Conservation (phyloP, 2,888 invertebrate species). For the Calliphora vomitoria region DNA sequence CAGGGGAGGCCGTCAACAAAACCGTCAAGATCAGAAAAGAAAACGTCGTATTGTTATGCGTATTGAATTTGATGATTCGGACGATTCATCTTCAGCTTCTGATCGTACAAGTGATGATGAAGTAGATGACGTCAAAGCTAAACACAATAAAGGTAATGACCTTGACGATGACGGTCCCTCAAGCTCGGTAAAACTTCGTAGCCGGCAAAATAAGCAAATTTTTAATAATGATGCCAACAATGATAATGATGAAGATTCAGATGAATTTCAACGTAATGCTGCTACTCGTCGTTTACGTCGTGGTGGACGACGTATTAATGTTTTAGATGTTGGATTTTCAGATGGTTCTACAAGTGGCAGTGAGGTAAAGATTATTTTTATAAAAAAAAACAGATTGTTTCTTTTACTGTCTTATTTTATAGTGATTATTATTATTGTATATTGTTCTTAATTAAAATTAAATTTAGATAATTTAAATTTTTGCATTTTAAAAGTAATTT, state of each 20-base stretch:
- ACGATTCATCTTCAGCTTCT: constrained; percentile 75
- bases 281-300: constrained; percentile 68
- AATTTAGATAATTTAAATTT: too few relatives aligned
- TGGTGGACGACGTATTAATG: constrained; percentile 74
- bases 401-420: background rate
- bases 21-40: constrained; percentile 73
- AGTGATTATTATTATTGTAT: too few relatives aligned
- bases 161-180: constrained; percentile 76
- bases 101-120: constrained; percentile 71
- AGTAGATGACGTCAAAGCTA: constrained; percentile 62
- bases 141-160: constrained; percentile 63
- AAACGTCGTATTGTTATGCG: constrained; percentile 84
- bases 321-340: constrained; percentile 70
- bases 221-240: constrained; percentile 21
- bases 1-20: constrained; percentile 72
- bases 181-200: constrained; percentile 72
- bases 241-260: constrained; percentile 68
- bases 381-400: constrained; percentile 6
- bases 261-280: constrained; percentile 74
- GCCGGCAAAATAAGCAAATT: constrained; percentile 60
- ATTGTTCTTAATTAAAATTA: too few relatives aligned
- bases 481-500: background rate
- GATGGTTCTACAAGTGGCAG: constrained; percentile 79
- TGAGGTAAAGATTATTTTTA: constrained; percentile 80
- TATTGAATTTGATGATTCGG: constrained; percentile 83